Conservation (phyloP, 2,113 vertebrate species). For the Chaetodon trifascialis region DNA sequence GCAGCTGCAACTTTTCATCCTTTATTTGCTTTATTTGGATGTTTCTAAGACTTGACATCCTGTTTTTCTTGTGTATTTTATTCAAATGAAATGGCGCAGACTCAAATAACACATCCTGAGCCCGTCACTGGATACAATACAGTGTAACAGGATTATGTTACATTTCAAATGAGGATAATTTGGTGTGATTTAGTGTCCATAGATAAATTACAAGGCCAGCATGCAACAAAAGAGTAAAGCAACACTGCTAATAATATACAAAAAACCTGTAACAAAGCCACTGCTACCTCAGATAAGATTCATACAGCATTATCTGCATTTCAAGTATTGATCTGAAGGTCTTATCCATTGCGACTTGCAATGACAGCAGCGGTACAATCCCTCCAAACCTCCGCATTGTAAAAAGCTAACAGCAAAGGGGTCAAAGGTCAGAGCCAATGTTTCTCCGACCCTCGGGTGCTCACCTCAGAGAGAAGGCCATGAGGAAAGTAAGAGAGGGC, state of each 20-base stretch:
- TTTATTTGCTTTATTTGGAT: constrained; percentile 27
- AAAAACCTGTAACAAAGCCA: neutral
- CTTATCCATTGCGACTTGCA: neutral
- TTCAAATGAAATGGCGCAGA: neutral
- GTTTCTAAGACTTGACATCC: constrained; percentile 32
- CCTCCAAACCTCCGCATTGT: neutral
- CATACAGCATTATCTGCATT: neutral
- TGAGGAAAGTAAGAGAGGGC: neutral
- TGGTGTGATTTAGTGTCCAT: neutral
- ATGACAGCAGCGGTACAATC: neutral
- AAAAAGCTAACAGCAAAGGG: constrained; percentile 4
- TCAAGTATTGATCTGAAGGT: neutral
- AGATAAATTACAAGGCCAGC: neutral
- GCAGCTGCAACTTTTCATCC: constrained; percentile 9
- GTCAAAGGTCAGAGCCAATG: constrained; percentile 50
- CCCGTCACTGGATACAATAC: neutral
- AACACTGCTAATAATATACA: too few species aligned
- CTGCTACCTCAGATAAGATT: neutral
- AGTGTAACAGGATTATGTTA: neutral
- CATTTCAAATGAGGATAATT: neutral
- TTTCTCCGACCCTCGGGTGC: neutral
- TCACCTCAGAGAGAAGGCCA: neutral
- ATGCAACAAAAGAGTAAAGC: neutral
- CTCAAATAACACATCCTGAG: neutral
- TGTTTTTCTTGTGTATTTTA: constrained; percentile 19